Evolutionary conservation across 2,113 vertebrate species (phyloP).

Genomic region (Neodontobutis hainanensis): DNA sequence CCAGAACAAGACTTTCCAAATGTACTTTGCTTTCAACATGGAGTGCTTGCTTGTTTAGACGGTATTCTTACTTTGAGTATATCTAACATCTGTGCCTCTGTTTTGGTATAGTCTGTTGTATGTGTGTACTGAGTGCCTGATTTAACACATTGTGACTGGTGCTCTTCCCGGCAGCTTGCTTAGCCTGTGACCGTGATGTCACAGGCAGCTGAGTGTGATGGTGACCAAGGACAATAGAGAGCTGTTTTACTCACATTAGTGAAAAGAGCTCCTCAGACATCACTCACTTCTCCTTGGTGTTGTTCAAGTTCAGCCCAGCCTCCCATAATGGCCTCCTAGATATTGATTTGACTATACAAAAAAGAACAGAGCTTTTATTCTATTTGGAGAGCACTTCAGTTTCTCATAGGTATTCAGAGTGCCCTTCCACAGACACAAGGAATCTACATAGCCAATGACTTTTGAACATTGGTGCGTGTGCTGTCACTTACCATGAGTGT

Average conservation of each 20-base stretch:
- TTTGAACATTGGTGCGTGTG: slow-evolving; percentile 17
- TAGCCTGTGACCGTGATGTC: slow-evolving; percentile 62
- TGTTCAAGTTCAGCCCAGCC: slow-evolving; percentile 57
- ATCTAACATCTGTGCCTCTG: slow-evolving; percentile 20
- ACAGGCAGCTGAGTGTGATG: slow-evolving; percentile 57
- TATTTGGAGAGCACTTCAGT: slow-evolving; percentile 66
- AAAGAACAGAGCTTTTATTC: slow-evolving; percentile 73
- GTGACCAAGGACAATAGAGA: slow-evolving; percentile 47
- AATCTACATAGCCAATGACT: slow-evolving; percentile 14
- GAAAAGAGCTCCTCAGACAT: slow-evolving; percentile 57
- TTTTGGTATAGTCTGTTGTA: slow-evolving; percentile 26
- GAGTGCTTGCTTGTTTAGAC: slow-evolving; percentile 44
- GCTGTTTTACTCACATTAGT: slow-evolving; percentile 44
- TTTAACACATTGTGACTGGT: slow-evolving; percentile 35
- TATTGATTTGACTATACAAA: slow-evolving; percentile 77
- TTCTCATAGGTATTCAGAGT: slow-evolving; percentile 62
- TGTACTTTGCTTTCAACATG: slow-evolving; percentile 52
- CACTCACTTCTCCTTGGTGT: slow-evolving; percentile 50
- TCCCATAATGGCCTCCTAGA: slow-evolving; percentile 71
- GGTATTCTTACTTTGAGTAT: slow-evolving; percentile 44
- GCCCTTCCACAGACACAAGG: slow-evolving; percentile 22
- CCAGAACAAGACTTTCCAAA: slow-evolving; percentile 71
- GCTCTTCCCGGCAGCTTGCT: slow-evolving; percentile 47
- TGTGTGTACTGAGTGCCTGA: slow-evolving; percentile 21
- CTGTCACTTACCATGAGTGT: slow-evolving; percentile 12